Evolutionary conservation across 1,140 invertebrate genomes (phyloP), one percentile per base, ranked within the genome.

Genomic region (Teleopsis dalmanni): DNA sequence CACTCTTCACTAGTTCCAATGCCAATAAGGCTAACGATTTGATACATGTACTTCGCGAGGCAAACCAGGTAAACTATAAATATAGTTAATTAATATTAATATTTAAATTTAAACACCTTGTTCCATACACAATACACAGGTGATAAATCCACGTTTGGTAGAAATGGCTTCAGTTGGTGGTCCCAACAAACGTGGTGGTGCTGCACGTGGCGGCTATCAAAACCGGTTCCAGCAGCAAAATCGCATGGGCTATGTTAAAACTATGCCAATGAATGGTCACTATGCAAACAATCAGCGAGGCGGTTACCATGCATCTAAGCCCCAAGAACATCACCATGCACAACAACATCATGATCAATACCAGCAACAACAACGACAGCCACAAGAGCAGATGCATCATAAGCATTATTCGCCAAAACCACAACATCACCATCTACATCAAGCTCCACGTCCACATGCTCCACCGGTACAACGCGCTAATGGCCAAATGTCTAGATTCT

Each of bases 1-100:
- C 96, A 13, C 95, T 99, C 74, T 98, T 99, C 70, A 99, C 96
- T 2, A 82, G 85, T 31, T 82, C 81, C 50, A 97, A 99, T 73
- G 82, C 83, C 13, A 91, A 91, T 54, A 95, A 97, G 73, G 93
- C 93, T 0, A 83, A 81, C 56, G 94, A 98, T 72, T 75, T 98
- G 52, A 85, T 98, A 21, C 81, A 88, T 48, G 93, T 98, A 16
- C 73, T 98, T 38, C 84, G 85, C 61, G 95, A 98, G 76, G 94
- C 95, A 3, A 96, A 97, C 68, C 95, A 98, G 79, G 85, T 91
- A 37, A 61, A 58, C 45, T 42, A 11, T 16, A 27, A 21, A 29
- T 46, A 36, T 29, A 46, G 23, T 29, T 29, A 29, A 13, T 29
- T 13, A 7, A 8, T 8, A 29, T 29, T 29, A 29, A 8, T 8